Base-by-base conservation (phyloP, 2,113 vertebrate genomes). In the Phyllostomus hastatus region DNA sequence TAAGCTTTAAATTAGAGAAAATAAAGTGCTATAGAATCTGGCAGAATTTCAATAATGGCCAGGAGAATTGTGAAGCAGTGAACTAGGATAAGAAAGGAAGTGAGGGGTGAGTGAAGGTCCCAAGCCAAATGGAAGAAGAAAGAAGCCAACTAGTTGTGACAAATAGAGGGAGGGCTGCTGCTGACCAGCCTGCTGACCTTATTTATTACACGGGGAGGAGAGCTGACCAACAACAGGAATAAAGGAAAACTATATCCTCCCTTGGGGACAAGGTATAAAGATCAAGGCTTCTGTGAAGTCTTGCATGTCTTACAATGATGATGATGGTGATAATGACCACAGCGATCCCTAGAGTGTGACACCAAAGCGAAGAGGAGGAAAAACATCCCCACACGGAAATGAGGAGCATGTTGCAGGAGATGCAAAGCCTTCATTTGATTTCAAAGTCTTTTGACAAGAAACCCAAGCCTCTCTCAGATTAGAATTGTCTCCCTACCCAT, bases 201-300 rank as follows among this genome's bases (percentile, higher is more conserved):
- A 82, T 90, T 95, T 85, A 46, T 84, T 95, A 88, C 61, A 75
- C 31, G 5, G 78, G 91, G 48, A 73, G 52, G 76, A 95, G 43
- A 92, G 76, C 57, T 75, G 96, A 48, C 75, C 78, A 89, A 4
- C 70, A 43, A 57, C 59, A 4, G n/a, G 88, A 93, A 11, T 83
- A 83, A 72, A 75, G 8, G 67, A 97, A 43, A 91, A 94, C 0
- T 0, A 31, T 89, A 97, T 96, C 96, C 94, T 97, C 35, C 69
- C 88, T 94, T 50, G 80, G 72, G 95, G 64, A 97, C 86, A 43
- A 86, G 87, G 84, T 87, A 97, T 96, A 98, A 96, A 97, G 75
- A 95, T 85, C 78, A 97, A 94, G 82, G 92, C 90, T 70, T 94
- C 88, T 79, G 92, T 95, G 92, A 66, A 80, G 35, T 97, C 97